Evolutionary conservation across 2,888 invertebrate species (phyloP).

Genomic region (Alentia gelatinosa): DNA sequence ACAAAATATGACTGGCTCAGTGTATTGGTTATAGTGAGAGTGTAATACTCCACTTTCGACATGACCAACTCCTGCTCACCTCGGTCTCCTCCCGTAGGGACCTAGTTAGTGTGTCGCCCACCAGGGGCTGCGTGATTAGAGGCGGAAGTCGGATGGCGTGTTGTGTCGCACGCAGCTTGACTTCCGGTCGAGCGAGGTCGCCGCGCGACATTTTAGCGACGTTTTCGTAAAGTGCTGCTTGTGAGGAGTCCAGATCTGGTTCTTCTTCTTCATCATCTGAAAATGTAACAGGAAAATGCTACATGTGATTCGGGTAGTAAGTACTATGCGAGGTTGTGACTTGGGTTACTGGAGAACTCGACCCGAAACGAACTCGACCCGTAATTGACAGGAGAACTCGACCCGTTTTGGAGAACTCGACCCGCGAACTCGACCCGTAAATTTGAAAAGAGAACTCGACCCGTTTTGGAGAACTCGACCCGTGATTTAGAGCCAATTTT

Average conservation of each 20-base stretch:
- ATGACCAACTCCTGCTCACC: neutral
- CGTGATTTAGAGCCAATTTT: no score
- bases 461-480: no score
- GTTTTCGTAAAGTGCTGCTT: constrained; percentile 40
- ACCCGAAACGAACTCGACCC: no score
- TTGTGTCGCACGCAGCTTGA: constrained; percentile 48
- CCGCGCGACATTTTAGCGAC: constrained; percentile 30
- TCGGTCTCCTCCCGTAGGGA: constrained; percentile 35
- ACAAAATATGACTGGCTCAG: no score
- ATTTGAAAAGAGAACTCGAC: no score
- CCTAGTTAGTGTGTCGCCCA: neutral
- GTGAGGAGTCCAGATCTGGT: constrained; percentile 17
- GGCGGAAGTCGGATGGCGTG: constrained; percentile 52
- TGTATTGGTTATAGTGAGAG: no score
- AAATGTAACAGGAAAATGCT: neutral
- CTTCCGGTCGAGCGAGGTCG: neutral
- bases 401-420: no score
- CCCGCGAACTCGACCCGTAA: no score
- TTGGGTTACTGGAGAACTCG: no score
- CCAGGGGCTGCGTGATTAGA: constrained; percentile 44
- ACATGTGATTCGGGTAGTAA: neutral
- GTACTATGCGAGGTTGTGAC: no score
- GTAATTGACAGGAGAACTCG: no score
- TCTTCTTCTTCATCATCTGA: constrained; percentile 27
- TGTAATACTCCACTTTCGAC: no score